Percentiles rank a stretch among this genome's conserved stretches.
Conservation (phyloP, 2,113 vertebrate genomes). For the Plestiodon gilberti region DNA sequence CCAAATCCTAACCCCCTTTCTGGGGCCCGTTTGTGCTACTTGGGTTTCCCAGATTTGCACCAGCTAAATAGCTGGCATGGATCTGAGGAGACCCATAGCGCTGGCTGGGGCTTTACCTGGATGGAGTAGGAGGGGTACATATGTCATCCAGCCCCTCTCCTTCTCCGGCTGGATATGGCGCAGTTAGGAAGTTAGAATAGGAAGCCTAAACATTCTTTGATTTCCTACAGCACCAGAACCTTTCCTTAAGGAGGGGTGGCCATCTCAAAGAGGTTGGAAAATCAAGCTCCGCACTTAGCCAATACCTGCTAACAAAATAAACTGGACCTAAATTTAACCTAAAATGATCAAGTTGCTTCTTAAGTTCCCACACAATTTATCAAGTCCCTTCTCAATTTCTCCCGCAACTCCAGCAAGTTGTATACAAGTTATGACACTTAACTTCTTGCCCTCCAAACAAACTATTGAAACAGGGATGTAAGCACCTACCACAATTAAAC, state of each 20-base stretch:
- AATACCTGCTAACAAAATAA: background rate
- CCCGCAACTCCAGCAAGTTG: background rate
- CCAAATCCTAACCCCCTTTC: no score
- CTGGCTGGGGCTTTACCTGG: no score
- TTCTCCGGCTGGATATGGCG: no score
- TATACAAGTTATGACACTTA: background rate
- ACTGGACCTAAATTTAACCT: background rate
- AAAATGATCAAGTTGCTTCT: no score
- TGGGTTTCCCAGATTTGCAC: no score
- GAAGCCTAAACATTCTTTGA: background rate
- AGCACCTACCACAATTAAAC: background rate
- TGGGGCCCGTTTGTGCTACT: no score
- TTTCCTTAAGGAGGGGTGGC: background rate
- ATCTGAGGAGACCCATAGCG: no score
- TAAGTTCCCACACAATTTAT: no score
- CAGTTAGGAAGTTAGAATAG: background rate
- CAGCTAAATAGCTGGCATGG: no score
- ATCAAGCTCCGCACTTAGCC: background rate
- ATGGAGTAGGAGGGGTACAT: no score
- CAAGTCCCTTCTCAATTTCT: background rate
- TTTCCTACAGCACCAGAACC: background rate
- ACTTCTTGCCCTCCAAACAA: background rate
- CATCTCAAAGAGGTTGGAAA: background rate
- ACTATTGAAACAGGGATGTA: background rate
- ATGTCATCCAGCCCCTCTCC: no score